Base-by-base conservation (phyloP, 92 coral and sea anemone species). In the Zoanthus solanderi region DNA sequence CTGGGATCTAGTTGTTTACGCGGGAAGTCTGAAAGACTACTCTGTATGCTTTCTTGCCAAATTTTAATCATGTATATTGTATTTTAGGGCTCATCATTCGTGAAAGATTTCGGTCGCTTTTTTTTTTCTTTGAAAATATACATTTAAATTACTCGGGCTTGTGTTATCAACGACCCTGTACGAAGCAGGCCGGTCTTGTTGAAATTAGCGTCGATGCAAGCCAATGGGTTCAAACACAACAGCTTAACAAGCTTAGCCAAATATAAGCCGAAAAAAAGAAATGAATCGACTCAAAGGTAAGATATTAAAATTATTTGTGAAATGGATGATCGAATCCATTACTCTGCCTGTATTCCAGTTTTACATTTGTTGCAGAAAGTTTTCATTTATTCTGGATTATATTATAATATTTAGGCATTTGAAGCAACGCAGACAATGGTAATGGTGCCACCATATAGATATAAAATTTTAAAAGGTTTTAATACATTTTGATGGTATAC, bases 241-340 rank as follows among this genome's bases (percentile, higher is more conserved):
- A 37, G 42, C 42, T 37, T 37, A 37, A 37, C 42, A 37, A 37
- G 42, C 42, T 37, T 79, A 73, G 84, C 84, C 11, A 79, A 79
- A 66, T 63, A 79, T 67, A 79, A 79, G 74, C 13, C 72, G 9
- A 71, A 67, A 52, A 76, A 76, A 76, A 73, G 84, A 37, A 79
- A 63, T 63, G 84, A 10, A 37, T 79, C 84, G 42, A 79, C 11
- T 60, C 84, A 79, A 79, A 63, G 84, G 84, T 66, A 60, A 17
- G 84, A 37, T 48, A 37, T 57, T 29, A 2, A 52, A 9, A n/a
- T 16, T 31, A 31, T 5, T 9, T 71, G 12, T 17, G 6, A 32
- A 71, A 71, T 11, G n/a, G 9, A 66, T 9, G 72, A n/a, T 9
- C 6, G 18, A 66, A 6, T 66, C 4, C 72, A 15, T n/a, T 18